These are phyloP conservation scores for Taurulus bubalis DNA, from an alignment of 2,113 vertebrate species.

Conservation along the genomic window DNA sequence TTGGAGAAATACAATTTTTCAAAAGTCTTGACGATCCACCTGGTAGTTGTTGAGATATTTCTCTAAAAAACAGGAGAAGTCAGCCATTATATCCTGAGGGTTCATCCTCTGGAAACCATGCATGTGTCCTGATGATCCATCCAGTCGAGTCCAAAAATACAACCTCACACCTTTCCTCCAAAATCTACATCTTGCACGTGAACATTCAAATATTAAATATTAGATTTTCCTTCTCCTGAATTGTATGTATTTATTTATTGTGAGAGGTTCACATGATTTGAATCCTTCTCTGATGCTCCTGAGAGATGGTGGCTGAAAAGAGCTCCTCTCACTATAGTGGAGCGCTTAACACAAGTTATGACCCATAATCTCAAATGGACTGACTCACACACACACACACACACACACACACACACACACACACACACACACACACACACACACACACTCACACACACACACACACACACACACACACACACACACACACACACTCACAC, in stretches of 20 bases:
- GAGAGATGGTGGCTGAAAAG: background rate
- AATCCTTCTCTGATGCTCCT: background rate
- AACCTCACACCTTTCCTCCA: background rate
- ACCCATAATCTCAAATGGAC: constrained; percentile 19
- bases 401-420: constrained; percentile 11
- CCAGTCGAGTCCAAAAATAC: background rate
- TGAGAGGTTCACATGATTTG: background rate
- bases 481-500: background rate
- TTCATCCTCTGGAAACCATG: background rate
- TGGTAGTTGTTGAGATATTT: no score
- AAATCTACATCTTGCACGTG: background rate
- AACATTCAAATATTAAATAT: background rate
- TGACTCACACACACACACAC: background rate
- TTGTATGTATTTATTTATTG: background rate
- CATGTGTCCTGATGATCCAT: background rate
- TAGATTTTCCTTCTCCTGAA: background rate
- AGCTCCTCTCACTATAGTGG: constrained; percentile 1
- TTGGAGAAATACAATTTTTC: background rate
- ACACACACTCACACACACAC: constrained; percentile 3
- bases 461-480: constrained; percentile 11
- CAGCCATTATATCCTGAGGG: background rate
- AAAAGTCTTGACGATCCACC: no score
- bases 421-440: constrained; percentile 3
- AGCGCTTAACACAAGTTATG: constrained; percentile 25
- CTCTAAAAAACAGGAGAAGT: no score